Percentiles rank a stretch among this genome's conserved stretches.
These are phyloP conservation scores for Synchiropus splendidus DNA, from an alignment of 2,113 vertebrate species.

Conservation along the genomic window DNA sequence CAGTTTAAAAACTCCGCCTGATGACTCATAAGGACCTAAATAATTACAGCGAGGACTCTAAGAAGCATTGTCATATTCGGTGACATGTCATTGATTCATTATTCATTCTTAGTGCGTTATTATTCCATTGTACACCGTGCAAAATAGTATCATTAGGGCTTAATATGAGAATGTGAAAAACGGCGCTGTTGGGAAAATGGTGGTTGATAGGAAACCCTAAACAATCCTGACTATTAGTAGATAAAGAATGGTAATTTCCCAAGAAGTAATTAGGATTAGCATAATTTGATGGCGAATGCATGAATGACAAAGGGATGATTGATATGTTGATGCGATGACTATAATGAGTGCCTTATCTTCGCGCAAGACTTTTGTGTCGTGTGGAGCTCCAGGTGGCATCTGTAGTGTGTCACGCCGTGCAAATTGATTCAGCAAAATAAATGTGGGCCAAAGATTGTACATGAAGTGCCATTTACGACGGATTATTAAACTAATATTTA, in stretches of 20 bases:
- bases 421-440: slow-evolving; percentile 9
- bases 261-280: slow-evolving; percentile 63
- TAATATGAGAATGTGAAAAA: slow-evolving; percentile 61
- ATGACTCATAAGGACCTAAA: slow-evolving; percentile 52
- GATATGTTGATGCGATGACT: slow-evolving; percentile 49
- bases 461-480: neutral
- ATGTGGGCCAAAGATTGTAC: slow-evolving; percentile 1
- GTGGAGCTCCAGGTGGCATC: slow-evolving; percentile 33
- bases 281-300: slow-evolving; percentile 58
- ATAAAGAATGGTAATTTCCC: slow-evolving; percentile 61
- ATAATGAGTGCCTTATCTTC: slow-evolving; percentile 58
- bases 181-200: slow-evolving; percentile 45
- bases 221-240: slow-evolving; percentile 58
- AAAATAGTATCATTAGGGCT: slow-evolving; percentile 60
- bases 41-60: slow-evolving; percentile 33
- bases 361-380: slow-evolving; percentile 39
- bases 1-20: slow-evolving; percentile 27
- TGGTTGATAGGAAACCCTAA: slow-evolving; percentile 39
- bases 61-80: slow-evolving; percentile 27
- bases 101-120: slow-evolving; percentile 57
- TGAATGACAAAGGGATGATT: slow-evolving; percentile 58
- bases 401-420: slow-evolving; percentile 5
- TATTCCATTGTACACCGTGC: slow-evolving; percentile 49
- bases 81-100: slow-evolving; percentile 54
- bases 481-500: no score